Conservation (phyloP, 2,888 invertebrate species). For the Mayetiola destructor region DNA sequence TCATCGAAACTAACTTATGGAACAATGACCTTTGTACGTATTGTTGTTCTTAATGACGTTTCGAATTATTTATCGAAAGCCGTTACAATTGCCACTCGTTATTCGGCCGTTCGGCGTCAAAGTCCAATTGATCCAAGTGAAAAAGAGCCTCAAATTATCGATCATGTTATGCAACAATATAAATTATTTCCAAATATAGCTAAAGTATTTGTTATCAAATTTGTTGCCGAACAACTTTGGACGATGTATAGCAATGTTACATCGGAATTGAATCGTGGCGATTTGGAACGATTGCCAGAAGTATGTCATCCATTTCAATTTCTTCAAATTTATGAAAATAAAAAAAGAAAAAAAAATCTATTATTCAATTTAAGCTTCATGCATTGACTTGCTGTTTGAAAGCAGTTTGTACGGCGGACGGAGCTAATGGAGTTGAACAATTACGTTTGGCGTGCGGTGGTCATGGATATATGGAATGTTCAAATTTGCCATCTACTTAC, state of each 20-base stretch:
- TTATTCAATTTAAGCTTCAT: too few relatives aligned
- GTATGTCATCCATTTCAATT: too few relatives aligned
- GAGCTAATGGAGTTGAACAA: constrained; percentile 61
- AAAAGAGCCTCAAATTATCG: constrained; percentile 79
- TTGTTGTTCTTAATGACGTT: constrained; percentile 66
- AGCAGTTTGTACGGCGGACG: constrained; percentile 66
- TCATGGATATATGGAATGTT: constrained; percentile 82
- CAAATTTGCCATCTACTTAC: constrained; percentile 78
- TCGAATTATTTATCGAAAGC: constrained; percentile 66
- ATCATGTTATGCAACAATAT: constrained; percentile 88
- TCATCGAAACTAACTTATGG: constrained; percentile 78
- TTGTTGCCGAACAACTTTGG: constrained; percentile 66
- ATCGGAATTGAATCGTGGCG: constrained; percentile 64
- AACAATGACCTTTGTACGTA: constrained; percentile 88
- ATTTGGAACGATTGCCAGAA: constrained; percentile 71
- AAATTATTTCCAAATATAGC: constrained; percentile 79
- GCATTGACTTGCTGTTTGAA: constrained; percentile 85
- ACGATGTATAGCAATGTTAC: constrained; percentile 72
- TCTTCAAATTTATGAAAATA: too few relatives aligned
- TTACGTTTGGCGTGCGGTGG: constrained; percentile 87
- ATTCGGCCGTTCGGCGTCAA: constrained; percentile 80
- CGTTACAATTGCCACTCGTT: constrained; percentile 76
- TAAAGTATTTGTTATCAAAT: constrained; percentile 61
- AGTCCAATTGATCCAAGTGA: constrained; percentile 67
- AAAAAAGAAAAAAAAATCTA: too few relatives aligned